Evolutionary conservation across 2,888 invertebrate species (phyloP), one percentile per base, ranked within the genome.

Genomic region (Lochmaea crataegi): DNA sequence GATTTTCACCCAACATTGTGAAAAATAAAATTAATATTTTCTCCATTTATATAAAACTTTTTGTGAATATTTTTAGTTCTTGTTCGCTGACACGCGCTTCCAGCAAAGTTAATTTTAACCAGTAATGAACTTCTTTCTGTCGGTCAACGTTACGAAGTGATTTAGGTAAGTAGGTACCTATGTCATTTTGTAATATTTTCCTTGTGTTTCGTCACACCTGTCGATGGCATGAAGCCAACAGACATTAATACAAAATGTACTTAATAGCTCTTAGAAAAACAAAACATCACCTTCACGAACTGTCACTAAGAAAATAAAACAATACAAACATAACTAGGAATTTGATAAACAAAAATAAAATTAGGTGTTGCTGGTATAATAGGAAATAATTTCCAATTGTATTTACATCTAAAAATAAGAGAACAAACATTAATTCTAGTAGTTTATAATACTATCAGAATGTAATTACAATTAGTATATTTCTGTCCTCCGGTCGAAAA

Each of bases 111-210:
- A 60, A 60, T 60, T 32, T n/a, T 38, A 60, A 38, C 32, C 60
- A 60, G 60, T 18, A 60, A 60, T 60, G 60, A 60, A 60, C 60
- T 60, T 58, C 58, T 57, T 60, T 60, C 60, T 60, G n/a, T 60
- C 60, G 60, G 60, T 60, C 38, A 60, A n/a, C 60, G 7, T 5
- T 32, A 60, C 60, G 18, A 32, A 38, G 53, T 60, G 32, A 60
- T n/a, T 60, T 60, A 38, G 60, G 60, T n/a, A 60, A 60, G 32
- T 60, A 60, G 60, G 60, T 60, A 60, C 60, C 38, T 60, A 60
- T 60, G 32, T 38, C 18, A 22, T 22, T 56, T 18, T 7, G 22
- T 18, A 22, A 56, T 56, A 16, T 56, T 32, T 60, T n/a, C 60
- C 38, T 60, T 32, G n/a, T n/a, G 60, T 38, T n/a, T 38, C 60